Evolutionary conservation across 2,888 invertebrate genomes (phyloP).

Genomic region (Spisula solida): DNA sequence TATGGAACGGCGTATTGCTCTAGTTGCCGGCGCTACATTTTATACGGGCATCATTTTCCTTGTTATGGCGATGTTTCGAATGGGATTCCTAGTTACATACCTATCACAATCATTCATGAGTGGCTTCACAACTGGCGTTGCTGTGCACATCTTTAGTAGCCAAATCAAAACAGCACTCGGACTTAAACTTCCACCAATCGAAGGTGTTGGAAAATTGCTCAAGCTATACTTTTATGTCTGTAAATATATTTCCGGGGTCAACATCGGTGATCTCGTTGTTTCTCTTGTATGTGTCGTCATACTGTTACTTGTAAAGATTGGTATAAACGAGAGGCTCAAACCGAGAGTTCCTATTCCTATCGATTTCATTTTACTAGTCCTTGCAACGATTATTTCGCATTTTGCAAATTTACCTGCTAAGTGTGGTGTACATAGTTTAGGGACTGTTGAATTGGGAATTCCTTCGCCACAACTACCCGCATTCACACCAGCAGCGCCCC

Average conservation of each 20-base stretch:
- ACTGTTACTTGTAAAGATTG: constrained; percentile 89
- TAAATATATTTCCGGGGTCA: constrained; percentile 89
- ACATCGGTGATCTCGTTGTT: constrained; percentile 91
- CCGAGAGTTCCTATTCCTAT: constrained; percentile 83
- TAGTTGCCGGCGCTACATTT: constrained; percentile 75
- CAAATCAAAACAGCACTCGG: constrained; percentile 73
- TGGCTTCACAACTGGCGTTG: constrained; percentile 78
- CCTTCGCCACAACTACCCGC: constrained; percentile 78
- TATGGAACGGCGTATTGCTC: constrained; percentile 68
- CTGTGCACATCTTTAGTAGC: constrained; percentile 76
- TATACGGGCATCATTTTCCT: constrained; percentile 72
- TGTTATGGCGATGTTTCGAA: constrained; percentile 72
- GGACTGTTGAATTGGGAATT: constrained; percentile 79
- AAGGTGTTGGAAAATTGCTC: constrained; percentile 71
- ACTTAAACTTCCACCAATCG: constrained; percentile 59
- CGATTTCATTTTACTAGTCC: constrained; percentile 81
- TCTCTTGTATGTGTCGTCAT: constrained; percentile 91
- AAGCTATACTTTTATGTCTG: constrained; percentile 90
- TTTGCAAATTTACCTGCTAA: constrained; percentile 71
- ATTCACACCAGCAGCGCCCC: constrained; percentile 49
- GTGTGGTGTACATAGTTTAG: constrained; percentile 72
- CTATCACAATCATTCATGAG: constrained; percentile 78
- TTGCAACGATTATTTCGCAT: constrained; percentile 79
- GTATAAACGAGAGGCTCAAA: constrained; percentile 79
- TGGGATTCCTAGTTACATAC: constrained; percentile 79